Percentiles rank a stretch among this genome's conserved stretches.
Conservation (phyloP, 2,888 invertebrate genomes). For the Aricia artaxerxes region DNA sequence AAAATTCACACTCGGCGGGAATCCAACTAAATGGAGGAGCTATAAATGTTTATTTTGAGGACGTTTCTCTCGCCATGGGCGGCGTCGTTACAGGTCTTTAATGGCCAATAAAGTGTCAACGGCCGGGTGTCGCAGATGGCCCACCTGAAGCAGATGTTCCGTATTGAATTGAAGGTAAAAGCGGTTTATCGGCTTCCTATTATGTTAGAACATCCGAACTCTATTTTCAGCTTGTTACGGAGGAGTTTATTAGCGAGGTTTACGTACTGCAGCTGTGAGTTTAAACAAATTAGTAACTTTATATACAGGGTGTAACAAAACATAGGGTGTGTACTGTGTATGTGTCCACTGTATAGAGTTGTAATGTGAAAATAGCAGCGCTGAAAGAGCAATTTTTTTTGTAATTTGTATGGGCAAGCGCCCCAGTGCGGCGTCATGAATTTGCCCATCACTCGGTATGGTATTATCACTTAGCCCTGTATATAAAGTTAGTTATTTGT, state of each 20-base stretch:
- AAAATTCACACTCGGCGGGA: conserved; percentile 56
- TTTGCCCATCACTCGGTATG: no score
- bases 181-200: conserved; percentile 22
- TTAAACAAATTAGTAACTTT: no score
- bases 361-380: no score
- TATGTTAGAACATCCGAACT: not conserved
- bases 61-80: conserved; percentile 62
- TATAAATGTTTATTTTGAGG: conserved; percentile 76
- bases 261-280: not conserved
- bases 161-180: conserved; percentile 22
- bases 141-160: conserved; percentile 54
- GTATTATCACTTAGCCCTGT: no score
- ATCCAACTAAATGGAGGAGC: conserved; percentile 72
- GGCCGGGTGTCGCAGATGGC: conserved; percentile 62
- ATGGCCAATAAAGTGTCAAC: conserved; percentile 76
- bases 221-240: not conserved
- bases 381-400: no score
- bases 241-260: not conserved
- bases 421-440: no score
- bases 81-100: conserved; percentile 73
- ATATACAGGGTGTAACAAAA: no score
- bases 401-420: no score
- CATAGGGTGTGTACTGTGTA: no score
- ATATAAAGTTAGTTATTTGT: not conserved
- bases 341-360: no score